These are phyloP conservation scores for Cryptomyrus ogoouensis DNA, from an alignment of 2,113 vertebrate species.

Conservation along the genomic window DNA sequence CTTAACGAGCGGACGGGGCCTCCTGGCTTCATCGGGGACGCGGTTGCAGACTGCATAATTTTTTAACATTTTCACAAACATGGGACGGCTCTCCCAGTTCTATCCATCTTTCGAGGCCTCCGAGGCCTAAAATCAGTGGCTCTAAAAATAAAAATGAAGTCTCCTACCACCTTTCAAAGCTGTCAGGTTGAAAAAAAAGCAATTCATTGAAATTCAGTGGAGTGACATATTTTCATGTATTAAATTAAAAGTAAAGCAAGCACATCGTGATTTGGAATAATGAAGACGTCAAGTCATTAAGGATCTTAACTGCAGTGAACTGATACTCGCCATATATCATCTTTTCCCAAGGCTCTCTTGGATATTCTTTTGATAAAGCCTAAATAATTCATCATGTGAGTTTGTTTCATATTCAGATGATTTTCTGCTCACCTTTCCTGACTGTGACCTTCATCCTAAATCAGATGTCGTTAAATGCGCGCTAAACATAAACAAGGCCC, in stretches of 20 bases:
- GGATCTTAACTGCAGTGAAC: background rate
- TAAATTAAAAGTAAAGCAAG: background rate
- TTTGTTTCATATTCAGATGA: background rate
- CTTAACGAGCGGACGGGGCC: background rate
- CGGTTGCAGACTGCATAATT: background rate
- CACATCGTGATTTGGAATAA: background rate
- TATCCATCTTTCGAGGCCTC: background rate
- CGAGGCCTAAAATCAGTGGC: background rate
- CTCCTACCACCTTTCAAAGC: background rate
- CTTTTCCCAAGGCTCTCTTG: constrained; percentile 39
- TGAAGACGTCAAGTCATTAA: background rate
- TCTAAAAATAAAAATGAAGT: background rate
- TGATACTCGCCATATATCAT: background rate
- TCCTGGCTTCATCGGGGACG: background rate
- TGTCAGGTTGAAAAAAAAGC: background rate
- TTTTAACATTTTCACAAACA: background rate
- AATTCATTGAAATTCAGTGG: background rate
- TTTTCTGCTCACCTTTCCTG: background rate
- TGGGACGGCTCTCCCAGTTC: background rate
- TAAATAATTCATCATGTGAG: constrained; percentile 1
- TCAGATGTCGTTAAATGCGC: background rate
- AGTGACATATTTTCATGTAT: background rate
- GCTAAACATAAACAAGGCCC: background rate
- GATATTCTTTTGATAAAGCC: background rate
- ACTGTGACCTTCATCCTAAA: constrained; percentile 7